These are phyloP conservation scores for Bombus affinis DNA, from an alignment of 1,140 invertebrate genomes.

Conservation along the genomic window DNA sequence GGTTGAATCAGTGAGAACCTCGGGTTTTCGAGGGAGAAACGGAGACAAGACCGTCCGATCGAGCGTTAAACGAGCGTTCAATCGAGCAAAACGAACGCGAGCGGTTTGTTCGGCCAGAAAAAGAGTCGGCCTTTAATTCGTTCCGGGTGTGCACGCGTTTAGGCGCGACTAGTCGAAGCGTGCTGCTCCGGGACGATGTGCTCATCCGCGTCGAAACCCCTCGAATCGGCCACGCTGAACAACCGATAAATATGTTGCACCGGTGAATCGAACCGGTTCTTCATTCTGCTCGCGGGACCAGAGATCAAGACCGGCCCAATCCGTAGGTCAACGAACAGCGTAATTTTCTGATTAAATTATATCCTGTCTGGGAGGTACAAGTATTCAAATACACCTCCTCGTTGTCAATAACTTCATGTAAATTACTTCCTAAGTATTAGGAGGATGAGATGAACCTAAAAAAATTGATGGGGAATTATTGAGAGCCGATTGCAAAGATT, in stretches of 20 bases:
- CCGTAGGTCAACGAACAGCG: not conserved
- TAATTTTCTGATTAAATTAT: not conserved
- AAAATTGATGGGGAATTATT: too few species aligned
- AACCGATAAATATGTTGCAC: not conserved
- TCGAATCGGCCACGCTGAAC: not conserved
- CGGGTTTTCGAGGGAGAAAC: not conserved
- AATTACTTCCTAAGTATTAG: not conserved
- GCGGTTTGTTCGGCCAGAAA: conserved; percentile 13
- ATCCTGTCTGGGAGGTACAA: too few species aligned
- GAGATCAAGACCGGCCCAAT: not conserved
- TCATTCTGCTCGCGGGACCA: not conserved
- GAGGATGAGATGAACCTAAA: not conserved
- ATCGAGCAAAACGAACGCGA: conserved; percentile 21
- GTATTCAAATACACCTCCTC: not conserved
- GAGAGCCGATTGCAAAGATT: too few species aligned
- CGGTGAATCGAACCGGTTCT: not conserved
- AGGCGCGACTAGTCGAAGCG: conserved; percentile 6
- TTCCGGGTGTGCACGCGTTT: conserved; percentile 18
- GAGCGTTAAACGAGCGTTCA: conserved; percentile 36
- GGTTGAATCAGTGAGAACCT: not conserved
- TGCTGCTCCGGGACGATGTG: not conserved
- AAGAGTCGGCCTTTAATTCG: conserved; percentile 19
- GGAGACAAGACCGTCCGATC: not conserved
- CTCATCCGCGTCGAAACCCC: not conserved
- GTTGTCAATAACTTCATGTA: not conserved